These are phyloP conservation scores for Phenacoccus solenopsis DNA, from an alignment of 1,140 invertebrate species.

Conservation along the genomic window DNA sequence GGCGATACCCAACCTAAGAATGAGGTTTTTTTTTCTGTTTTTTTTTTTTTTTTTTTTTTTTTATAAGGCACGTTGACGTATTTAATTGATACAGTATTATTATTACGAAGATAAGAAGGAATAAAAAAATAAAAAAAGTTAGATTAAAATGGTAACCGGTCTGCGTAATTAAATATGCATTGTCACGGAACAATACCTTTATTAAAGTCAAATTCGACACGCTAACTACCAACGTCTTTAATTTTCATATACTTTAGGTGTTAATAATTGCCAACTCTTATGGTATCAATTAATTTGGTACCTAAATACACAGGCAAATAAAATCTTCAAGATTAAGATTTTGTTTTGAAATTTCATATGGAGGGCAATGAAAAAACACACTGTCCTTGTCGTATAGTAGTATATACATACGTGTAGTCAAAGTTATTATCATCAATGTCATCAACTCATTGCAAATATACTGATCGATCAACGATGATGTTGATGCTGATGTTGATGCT, in stretches of 20 bases:
- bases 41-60: too few relatives aligned
- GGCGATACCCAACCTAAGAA: neutral
- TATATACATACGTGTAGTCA: too few relatives aligned
- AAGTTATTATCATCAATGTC: too few relatives aligned
- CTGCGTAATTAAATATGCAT: neutral
- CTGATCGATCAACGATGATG: too few relatives aligned
- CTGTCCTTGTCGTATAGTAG: too few relatives aligned
- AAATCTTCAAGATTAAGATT: too few relatives aligned
- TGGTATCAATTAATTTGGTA: neutral
- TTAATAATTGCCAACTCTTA: neutral
- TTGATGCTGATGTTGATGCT: too few relatives aligned
- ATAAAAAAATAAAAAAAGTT: neutral
- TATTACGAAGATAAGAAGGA: neutral
- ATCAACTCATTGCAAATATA: too few relatives aligned
- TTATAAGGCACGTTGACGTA: neutral
- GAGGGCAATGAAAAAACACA: too few relatives aligned
- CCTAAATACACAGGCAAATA: too few relatives aligned
- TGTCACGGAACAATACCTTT: neutral
- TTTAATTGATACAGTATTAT: neutral
- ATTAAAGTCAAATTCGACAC: neutral
- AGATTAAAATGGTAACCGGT: neutral
- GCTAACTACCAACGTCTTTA: neutral
- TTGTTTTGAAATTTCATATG: too few relatives aligned
- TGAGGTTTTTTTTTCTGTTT: neutral
- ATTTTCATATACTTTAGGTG: neutral